Conservation (phyloP, 2,888 invertebrate species). For the Strigamia crassipes region DNA sequence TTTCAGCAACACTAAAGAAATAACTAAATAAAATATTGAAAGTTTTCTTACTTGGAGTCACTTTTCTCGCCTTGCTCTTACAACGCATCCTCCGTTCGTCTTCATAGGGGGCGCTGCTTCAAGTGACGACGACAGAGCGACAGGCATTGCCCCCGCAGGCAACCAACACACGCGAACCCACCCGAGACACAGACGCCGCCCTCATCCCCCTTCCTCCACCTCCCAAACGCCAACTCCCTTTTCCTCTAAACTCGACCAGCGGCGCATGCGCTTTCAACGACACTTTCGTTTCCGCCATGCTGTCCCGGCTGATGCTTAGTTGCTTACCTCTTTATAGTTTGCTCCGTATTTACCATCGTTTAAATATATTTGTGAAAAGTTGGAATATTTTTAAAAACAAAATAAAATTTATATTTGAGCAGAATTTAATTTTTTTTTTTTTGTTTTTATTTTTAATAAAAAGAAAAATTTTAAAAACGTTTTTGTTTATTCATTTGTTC, state of each 20-base stretch:
- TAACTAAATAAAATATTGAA: neutral
- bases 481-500: too few species aligned
- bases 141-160: slow-evolving; percentile 42
- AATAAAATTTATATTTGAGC: too few species aligned
- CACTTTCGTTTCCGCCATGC: slow-evolving; percentile 28
- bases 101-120: slow-evolving; percentile 42
- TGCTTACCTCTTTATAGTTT: neutral
- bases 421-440: too few species aligned
- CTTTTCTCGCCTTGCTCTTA: slow-evolving; percentile 42
- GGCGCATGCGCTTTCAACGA: slow-evolving; percentile 26
- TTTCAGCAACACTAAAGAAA: neutral
- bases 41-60: slow-evolving; percentile 39
- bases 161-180: slow-evolving; percentile 42
- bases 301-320: slow-evolving; percentile 24
- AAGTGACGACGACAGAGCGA: slow-evolving; percentile 42
- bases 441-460: neutral
- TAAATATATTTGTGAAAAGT: too few species aligned
- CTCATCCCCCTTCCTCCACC: slow-evolving; percentile 30
- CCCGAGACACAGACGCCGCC: slow-evolving; percentile 42
- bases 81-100: slow-evolving; percentile 40
- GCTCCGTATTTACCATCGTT: neutral
- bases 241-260: slow-evolving; percentile 37
- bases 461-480: too few species aligned
- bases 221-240: slow-evolving; percentile 38
- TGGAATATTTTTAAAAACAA: too few species aligned